Evolutionary conservation across 1,140 invertebrate genomes (phyloP), one percentile per base, ranked within the genome.

Genomic region (Druon quercuslanigerum): DNA sequence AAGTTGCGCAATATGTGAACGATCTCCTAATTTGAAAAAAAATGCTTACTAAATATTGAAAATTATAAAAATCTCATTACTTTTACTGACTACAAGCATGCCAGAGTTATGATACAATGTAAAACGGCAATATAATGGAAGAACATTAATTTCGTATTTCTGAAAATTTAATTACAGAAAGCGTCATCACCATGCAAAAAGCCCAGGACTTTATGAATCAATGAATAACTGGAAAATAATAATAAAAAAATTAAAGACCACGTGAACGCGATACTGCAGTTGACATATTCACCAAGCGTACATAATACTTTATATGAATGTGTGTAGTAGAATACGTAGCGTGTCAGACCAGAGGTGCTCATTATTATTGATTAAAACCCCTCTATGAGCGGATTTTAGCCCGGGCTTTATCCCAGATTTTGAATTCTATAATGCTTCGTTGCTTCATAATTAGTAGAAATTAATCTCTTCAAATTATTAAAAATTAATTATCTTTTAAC

Each of bases 251-350:
- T 79, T 84, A 80, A 74, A 84, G 80, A 79, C 77, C 77, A 83
- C 80, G 85, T 85, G 84, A 87, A 87, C 82, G 82, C 79, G 82
- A 88, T 87, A 86, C 86, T 88, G 88, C 86, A 90, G 86, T 90
- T 90, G 88, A 89, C 88, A 87, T 88, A 88, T 87, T 88, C 86
- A 81, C 80, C 84, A 75, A 82, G 86, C 86, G 86, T 83, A 85
- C 80, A 87, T 90, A 90, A 90, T 87, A 86, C 88, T 33, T 33
- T 33, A 87, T 89, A 86, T 85, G 81, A 76, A 82, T 80, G 80
- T 82, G 84, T 78, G 84, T 82, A 87, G 85, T 83, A 78, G 86
- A 84, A 85, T 87, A 87, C 84, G 84, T 86, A 85, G 84, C 85
- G 82, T 87, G 84, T 87, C 84, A 76, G 74, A 57, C 50, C 86